These are phyloP conservation scores for Patiria miniata DNA, from an alignment of 35 echinoderm and acorn worm genomes.

Conservation along the genomic window DNA sequence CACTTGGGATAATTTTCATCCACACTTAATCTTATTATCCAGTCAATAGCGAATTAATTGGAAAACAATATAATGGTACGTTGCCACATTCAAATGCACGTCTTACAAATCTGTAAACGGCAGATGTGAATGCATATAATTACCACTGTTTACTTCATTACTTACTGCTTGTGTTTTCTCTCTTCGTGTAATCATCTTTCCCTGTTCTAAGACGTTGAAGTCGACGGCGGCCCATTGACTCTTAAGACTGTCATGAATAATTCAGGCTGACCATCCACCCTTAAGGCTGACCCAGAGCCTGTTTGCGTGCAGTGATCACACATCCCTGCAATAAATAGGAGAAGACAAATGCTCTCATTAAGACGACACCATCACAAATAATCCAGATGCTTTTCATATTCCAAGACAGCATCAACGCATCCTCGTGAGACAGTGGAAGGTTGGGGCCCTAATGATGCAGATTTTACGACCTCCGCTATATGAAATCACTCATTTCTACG, in stretches of 20 bases:
- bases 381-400: background rate
- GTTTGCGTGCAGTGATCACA: background rate
- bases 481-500: background rate
- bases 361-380: background rate
- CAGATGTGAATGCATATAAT: no score
- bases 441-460: background rate
- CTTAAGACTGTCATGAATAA: background rate
- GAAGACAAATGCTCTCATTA: slow-evolving; percentile 25
- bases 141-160: no score
- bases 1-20: no score
- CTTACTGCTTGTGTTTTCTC: background rate
- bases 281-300: background rate
- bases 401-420: background rate
- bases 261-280: background rate
- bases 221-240: slow-evolving; percentile 8
- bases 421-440: background rate
- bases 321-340: background rate
- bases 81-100: no score
- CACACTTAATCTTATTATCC: no score
- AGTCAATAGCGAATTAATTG: no score
- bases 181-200: background rate
- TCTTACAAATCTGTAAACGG: no score
- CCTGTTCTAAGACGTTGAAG: background rate
- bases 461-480: background rate
- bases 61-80: no score